Percentiles rank a stretch among this genome's conserved stretches.
phyloP scores from a whole-genome alignment of 2,888 invertebrate species.

The Lymantria dispar region DNA sequence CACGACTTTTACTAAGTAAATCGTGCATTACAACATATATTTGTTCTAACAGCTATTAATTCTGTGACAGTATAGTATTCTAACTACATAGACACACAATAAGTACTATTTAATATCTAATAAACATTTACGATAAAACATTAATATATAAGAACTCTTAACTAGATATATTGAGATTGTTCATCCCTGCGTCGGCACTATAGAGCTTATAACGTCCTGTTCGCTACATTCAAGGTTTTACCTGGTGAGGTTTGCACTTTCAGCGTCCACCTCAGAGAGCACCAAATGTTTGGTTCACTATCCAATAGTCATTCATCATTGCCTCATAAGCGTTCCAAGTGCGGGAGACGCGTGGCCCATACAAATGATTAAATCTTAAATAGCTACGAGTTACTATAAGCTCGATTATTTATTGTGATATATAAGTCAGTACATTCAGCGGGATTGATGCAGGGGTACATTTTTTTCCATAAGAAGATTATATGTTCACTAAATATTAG shows the following conservation, averaged over 20 bases:
- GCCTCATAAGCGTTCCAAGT: conserved; percentile 1
- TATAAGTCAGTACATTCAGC: conserved; percentile 4
- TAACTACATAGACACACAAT: conserved; percentile 18
- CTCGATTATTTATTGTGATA: conserved; percentile 26
- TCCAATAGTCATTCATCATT: not conserved
- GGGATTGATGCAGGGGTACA: not conserved
- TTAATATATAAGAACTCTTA: conserved; percentile 33
- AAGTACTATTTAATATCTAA: conserved; percentile 9
- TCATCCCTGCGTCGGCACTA: conserved; percentile 26
- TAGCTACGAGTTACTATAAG: conserved; percentile 25
- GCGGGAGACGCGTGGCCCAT: not conserved
- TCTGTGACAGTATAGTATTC: conserved; percentile 16
- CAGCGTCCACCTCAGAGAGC: conserved; percentile 13
- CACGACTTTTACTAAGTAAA: not conserved
- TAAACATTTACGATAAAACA: conserved; percentile 12
- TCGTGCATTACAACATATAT: not conserved
- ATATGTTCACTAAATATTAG: not conserved
- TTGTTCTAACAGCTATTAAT: conserved; percentile 6
- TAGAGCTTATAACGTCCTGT: not conserved
- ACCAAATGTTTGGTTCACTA: conserved; percentile 6
- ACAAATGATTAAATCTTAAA: conserved; percentile 4
- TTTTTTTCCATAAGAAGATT: not conserved
- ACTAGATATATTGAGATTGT: conserved; percentile 47
- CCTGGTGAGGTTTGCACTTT: conserved; percentile 11
- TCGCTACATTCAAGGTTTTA: conserved; percentile 6